Percentiles rank a stretch among this genome's conserved stretches.
Conservation (phyloP, 2,888 invertebrate species). For the Euspilapteryx auroguttella region DNA sequence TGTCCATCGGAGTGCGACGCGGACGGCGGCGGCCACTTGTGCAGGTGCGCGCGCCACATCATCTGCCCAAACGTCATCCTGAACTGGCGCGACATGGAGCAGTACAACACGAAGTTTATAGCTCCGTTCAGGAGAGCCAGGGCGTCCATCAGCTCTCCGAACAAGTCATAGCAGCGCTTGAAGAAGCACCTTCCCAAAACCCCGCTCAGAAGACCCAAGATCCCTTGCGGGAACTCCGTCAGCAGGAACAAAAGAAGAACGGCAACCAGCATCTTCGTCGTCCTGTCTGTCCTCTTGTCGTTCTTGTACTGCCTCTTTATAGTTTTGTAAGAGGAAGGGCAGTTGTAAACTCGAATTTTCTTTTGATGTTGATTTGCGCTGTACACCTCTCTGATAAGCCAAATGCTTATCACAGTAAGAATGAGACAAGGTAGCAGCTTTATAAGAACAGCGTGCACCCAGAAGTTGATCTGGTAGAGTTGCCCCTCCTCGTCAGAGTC, state of each 20-base stretch:
- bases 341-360: conserved; percentile 52
- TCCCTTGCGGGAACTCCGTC: conserved; percentile 86
- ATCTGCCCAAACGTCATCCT: conserved; percentile 59
- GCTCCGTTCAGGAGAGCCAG: conserved; percentile 89
- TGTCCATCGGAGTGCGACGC: conserved; percentile 64
- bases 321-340: conserved; percentile 35
- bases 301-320: conserved; percentile 39
- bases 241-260: conserved; percentile 83
- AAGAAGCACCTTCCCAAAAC: conserved; percentile 71
- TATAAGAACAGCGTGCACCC: conserved; percentile 79
- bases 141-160: conserved; percentile 88
- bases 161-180: conserved; percentile 74
- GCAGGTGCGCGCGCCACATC: conserved; percentile 44
- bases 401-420: conserved; percentile 71
- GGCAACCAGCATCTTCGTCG: conserved; percentile 87
- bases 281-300: conserved; percentile 67
- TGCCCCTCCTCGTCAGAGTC: conserved; percentile 62
- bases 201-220: conserved; percentile 51
- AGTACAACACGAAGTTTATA: conserved; percentile 92
- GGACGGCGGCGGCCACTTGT: conserved; percentile 44
- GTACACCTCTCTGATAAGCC: conserved; percentile 72
- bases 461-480: conserved; percentile 73
- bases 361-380: conserved; percentile 71
- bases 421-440: conserved; percentile 80
- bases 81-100: conserved; percentile 93